Percentiles rank a stretch among this genome's conserved stretches.
These are phyloP conservation scores for Vicugna pacos DNA, from an alignment of 2,113 vertebrate genomes.

Conservation along the genomic window DNA sequence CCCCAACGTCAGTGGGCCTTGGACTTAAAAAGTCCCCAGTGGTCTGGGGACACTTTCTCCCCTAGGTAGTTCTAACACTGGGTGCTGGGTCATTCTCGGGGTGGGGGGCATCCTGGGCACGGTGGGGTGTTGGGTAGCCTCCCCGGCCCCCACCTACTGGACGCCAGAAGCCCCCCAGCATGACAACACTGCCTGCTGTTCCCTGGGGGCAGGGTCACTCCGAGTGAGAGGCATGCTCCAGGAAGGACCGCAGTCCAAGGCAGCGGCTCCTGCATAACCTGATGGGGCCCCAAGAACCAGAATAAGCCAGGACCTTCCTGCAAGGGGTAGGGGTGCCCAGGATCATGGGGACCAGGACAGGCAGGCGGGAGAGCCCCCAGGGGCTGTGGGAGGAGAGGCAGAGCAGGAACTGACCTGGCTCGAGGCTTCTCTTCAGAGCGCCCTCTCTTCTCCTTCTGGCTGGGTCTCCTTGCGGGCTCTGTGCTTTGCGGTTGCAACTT, in stretches of 20 bases:
- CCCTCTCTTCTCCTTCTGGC: slow-evolving; percentile 93
- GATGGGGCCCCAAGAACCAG: neutral
- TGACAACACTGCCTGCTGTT: neutral
- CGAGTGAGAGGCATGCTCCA: neutral
- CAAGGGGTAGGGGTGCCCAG: too few relatives aligned
- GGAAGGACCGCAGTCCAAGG: neutral
- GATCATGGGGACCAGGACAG: neutral
- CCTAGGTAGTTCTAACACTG: rapidly evolving
- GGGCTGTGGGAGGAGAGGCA: neutral
- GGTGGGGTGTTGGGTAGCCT: neutral
- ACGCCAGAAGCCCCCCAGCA: neutral
- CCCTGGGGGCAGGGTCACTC: neutral
- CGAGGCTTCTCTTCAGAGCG: slow-evolving; percentile 92
- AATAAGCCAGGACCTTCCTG: too few relatives aligned
- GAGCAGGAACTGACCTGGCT: slow-evolving; percentile 86
- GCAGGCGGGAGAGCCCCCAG: rapidly evolving
- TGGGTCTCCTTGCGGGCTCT: slow-evolving; percentile 90
- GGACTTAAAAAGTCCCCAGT: neutral
- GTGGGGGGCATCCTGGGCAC: rapidly evolving
- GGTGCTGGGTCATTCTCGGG: rapidly evolving
- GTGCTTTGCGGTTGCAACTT: slow-evolving; percentile 82
- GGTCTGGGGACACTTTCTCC: too few relatives aligned
- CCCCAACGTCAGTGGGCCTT: rapidly evolving
- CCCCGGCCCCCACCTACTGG: neutral
- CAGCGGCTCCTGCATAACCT: neutral